A percentile compares a stretch with the other conserved stretches of the same genome.
Conservation (phyloP, 1,140 invertebrate species). For the Neoseiulus cucumeris region DNA sequence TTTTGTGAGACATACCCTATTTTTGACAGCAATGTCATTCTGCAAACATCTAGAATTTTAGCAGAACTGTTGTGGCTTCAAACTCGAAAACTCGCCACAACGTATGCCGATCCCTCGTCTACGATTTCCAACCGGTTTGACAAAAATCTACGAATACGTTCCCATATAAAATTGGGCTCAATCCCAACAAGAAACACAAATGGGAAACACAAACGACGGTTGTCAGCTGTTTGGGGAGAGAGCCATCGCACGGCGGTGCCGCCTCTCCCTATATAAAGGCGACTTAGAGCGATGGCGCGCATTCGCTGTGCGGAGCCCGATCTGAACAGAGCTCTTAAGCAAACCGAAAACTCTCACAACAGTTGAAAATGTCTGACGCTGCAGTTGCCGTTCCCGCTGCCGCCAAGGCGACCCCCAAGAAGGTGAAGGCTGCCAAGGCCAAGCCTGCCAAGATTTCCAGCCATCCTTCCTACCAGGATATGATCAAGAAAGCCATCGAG, state of each 20-base stretch:
- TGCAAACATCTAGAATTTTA: conserved; percentile 5
- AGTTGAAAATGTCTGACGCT: too few relatives aligned
- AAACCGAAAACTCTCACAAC: too few relatives aligned
- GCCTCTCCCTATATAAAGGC: not conserved
- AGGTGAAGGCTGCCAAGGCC: not conserved
- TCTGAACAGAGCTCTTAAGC: not conserved
- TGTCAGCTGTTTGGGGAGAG: conserved; percentile 1
- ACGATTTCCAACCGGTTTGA: not conserved
- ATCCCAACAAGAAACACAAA: conserved; percentile 8
- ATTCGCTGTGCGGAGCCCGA: not conserved
- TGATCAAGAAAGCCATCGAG: conserved; percentile 23
- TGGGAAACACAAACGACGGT: not conserved
- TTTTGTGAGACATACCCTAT: conserved; percentile 7
- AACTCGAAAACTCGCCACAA: not conserved
- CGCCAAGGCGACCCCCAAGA: not conserved
- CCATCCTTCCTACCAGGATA: conserved; percentile 23
- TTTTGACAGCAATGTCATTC: conserved; percentile 3
- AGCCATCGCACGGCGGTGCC: not conserved
- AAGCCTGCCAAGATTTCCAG: conserved; percentile 13
- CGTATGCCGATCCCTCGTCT: not conserved
- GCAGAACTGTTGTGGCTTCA: not conserved
- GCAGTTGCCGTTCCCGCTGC: not conserved
- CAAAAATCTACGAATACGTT: not conserved
- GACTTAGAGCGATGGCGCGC: not conserved
- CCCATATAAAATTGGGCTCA: conserved; percentile 9